Base-by-base conservation (phyloP, 2,797 vertebrate species). In the Neosilurus hyrtlii region DNA sequence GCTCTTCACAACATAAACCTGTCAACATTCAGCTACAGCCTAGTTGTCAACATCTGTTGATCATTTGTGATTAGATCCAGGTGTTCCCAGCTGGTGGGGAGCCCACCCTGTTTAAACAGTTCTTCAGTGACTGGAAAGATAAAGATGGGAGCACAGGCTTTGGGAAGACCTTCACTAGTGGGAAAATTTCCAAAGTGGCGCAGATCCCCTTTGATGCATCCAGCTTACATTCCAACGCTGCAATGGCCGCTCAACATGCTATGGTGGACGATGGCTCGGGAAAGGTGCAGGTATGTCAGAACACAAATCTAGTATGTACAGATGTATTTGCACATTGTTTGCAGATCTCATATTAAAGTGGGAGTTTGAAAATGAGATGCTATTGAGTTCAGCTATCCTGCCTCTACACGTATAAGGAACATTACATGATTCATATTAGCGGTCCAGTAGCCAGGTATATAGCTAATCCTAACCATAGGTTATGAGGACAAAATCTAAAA, bases 211-310 rank as follows among this genome's bases (percentile, higher is more conserved):
- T 95, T 1, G 92, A 95, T 1, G 70, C 91, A 82, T 87, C 93
- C 49, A 72, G 74, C 30, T 92, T 95, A 57, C 93, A 95, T 83
- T 59, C 30, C 56, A 88, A 92, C 88, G 72, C 74, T 0, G 0
- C 10, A 57, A 95, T 95, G 95, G 93, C 94, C 0, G 94, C 94
- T 22, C 94, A 95, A 75, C 90, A 95, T 0, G 86, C 88, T 56
- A 94, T 95, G 94, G 91, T 94, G 86, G 94, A 95, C 3, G 90
- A 95, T 3, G 94, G 94, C 59, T 92, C 94, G 0, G 94, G 95
- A 4, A 88, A 89, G 52, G 87, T 94, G 26, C 24, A 94, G 94
- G 94, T 94, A 85, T 18, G 57, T 67, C 18, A 14, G n/a, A 72
- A 51, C 26, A 15, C 20, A 37, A 70, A 16, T 43, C 51, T 68